phyloP scores from a whole-genome alignment of 2,797 vertebrate genomes.

The Coccyzus lansbergi region DNA sequence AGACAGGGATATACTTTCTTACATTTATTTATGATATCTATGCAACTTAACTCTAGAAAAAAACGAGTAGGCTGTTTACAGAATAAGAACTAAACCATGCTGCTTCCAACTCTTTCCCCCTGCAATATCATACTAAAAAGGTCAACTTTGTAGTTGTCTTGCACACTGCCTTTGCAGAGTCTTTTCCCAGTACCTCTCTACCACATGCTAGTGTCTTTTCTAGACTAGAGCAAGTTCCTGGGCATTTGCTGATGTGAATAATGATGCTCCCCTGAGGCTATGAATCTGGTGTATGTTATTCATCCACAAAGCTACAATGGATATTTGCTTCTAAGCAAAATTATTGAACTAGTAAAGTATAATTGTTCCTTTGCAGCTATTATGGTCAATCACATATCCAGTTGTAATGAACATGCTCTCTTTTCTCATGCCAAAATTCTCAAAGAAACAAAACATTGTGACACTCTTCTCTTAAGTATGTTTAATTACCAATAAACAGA shows the following conservation, averaged over 20 bases:
- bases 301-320: background rate
- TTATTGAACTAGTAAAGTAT: constrained; percentile 72
- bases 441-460: constrained; percentile 69
- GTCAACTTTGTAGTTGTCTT: background rate
- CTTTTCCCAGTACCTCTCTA: background rate
- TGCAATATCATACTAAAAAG: background rate
- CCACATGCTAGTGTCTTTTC: background rate
- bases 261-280: background rate
- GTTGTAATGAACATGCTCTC: constrained; percentile 52
- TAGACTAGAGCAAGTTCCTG: background rate
- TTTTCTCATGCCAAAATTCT: constrained; percentile 73
- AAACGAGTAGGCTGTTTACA: background rate
- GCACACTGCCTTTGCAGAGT: background rate
- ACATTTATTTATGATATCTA: background rate
- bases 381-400: constrained; percentile 69
- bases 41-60: background rate
- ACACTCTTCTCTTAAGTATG: constrained; percentile 64
- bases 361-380: constrained; percentile 70
- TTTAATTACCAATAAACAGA: constrained; percentile 76
- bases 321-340: constrained; percentile 64
- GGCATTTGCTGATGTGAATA: background rate
- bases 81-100: background rate
- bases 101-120: background rate
- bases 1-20: background rate
- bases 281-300: background rate